phyloP scores from a whole-genome alignment of 2,797 vertebrate species.

The Lagodon rhomboides region DNA sequence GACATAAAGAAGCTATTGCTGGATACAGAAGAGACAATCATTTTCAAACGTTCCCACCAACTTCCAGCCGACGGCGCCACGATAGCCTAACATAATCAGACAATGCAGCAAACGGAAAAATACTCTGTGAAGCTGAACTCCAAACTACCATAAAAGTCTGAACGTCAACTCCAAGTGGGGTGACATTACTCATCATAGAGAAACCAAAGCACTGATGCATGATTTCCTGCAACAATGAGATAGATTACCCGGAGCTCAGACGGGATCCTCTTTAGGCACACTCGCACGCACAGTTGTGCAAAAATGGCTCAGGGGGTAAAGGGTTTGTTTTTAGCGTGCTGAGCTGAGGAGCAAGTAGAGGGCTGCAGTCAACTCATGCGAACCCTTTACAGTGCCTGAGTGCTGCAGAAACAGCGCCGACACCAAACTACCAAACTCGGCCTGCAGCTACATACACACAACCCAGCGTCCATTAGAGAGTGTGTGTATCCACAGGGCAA shows the following conservation, averaged over 20 bases:
- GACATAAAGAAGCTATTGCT: not conserved
- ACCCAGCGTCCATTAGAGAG: slow-evolving; percentile 50
- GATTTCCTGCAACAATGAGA: slow-evolving; percentile 29
- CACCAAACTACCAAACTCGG: slow-evolving; percentile 35
- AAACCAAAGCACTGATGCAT: slow-evolving; percentile 17
- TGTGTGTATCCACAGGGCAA: slow-evolving; percentile 27
- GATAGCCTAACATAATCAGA: not conserved
- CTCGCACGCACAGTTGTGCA: slow-evolving; percentile 7
- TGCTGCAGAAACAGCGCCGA: slow-evolving; percentile 44
- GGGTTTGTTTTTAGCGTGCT: slow-evolving; percentile 35
- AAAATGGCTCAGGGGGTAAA: slow-evolving; percentile 16
- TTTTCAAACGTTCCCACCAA: not conserved
- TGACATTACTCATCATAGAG: slow-evolving; percentile 19
- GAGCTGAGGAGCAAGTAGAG: slow-evolving; percentile 36
- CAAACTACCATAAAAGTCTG: slow-evolving; percentile 17
- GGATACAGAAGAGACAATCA: not conserved
- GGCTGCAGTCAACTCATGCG: slow-evolving; percentile 60
- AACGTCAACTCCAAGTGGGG: slow-evolving; percentile 4
- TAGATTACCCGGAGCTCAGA: slow-evolving; percentile 1
- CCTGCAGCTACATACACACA: slow-evolving; percentile 28
- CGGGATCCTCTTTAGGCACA: not conserved
- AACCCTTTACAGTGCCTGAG: slow-evolving; percentile 38
- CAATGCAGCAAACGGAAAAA: not conserved
- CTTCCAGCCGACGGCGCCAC: no score
- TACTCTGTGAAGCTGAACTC: not conserved